Conservation (phyloP, 2,113 vertebrate species). For the Oncorhynchus clarkii region DNA sequence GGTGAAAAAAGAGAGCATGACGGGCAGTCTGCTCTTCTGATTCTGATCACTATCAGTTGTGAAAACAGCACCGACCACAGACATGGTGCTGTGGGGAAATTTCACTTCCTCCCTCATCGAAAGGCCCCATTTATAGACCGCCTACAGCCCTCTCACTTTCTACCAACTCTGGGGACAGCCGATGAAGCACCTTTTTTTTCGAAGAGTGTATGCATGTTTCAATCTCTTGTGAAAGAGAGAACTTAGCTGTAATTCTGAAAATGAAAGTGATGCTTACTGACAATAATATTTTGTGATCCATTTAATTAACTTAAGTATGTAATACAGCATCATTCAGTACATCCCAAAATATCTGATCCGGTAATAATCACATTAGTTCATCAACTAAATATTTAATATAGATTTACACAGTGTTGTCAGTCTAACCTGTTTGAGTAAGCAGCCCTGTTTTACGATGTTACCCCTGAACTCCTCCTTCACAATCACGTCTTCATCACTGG, state of each 20-base stretch:
- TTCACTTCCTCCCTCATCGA: slow-evolving; percentile 10
- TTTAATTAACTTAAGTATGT: not conserved
- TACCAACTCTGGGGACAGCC: not conserved
- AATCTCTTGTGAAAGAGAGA: too few relatives aligned
- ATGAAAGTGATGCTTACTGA: too few relatives aligned
- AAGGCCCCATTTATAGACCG: not conserved
- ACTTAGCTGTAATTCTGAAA: too few relatives aligned
- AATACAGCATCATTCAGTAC: not conserved
- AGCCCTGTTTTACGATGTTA: slow-evolving; percentile 92
- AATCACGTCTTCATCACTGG: slow-evolving; percentile 91
- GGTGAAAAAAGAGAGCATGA: slow-evolving; percentile 8
- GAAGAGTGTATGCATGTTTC: too few relatives aligned
- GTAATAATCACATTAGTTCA: not conserved
- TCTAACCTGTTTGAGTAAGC: slow-evolving; percentile 92
- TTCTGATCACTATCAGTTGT: not conserved
- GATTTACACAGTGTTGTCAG: not conserved
- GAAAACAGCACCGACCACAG: not conserved
- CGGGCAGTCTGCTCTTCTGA: not conserved
- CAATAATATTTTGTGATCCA: too few relatives aligned
- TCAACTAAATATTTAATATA: not conserved
- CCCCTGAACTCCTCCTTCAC: slow-evolving; percentile 95
- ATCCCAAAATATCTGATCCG: not conserved
- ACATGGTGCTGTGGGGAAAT: not conserved
- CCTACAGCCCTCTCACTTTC: not conserved
- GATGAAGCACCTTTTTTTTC: not conserved